A percentile compares a stretch with the other conserved stretches of the same genome.
phyloP scores from a whole-genome alignment of 2,888 invertebrate genomes.

The Noctua janthe region DNA sequence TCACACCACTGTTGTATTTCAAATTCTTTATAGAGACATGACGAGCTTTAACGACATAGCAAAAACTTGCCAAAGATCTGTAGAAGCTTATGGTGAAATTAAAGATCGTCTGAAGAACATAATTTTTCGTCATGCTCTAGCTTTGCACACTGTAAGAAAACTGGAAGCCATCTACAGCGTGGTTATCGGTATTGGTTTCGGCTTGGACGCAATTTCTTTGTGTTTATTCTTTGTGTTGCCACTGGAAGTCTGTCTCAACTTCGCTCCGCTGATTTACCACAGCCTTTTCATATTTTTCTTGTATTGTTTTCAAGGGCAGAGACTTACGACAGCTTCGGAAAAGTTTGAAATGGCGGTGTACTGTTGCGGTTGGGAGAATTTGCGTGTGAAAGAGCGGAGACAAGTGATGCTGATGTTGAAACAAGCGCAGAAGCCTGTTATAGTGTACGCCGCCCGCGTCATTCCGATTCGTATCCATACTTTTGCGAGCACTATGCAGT shows the following conservation, averaged over 20 bases:
- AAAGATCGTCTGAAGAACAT: conserved; percentile 62
- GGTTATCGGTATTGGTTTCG: conserved; percentile 68
- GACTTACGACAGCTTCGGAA: conserved; percentile 72
- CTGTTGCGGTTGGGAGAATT: conserved; percentile 75
- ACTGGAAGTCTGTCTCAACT: conserved; percentile 67
- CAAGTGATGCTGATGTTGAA: conserved; percentile 71
- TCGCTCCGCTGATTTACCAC: conserved; percentile 67
- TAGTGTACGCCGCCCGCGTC: conserved; percentile 68
- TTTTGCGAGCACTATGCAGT: conserved; percentile 71
- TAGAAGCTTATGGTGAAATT: conserved; percentile 47
- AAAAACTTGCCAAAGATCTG: conserved; percentile 40
- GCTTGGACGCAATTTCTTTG: conserved; percentile 67
- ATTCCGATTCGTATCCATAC: conserved; percentile 73
- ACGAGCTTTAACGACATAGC: conserved; percentile 52
- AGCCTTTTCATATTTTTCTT: conserved; percentile 71
- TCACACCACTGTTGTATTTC: conserved; percentile 70
- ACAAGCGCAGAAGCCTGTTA: conserved; percentile 72
- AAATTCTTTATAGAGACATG: conserved; percentile 69
- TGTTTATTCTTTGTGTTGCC: conserved; percentile 73
- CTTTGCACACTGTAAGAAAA: conserved; percentile 67
- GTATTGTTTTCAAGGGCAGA: conserved; percentile 74
- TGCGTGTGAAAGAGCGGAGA: conserved; percentile 65
- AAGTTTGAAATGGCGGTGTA: conserved; percentile 73
- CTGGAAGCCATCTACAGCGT: conserved; percentile 68
- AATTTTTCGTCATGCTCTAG: conserved; percentile 64